Evolutionary conservation across 2,888 invertebrate genomes (phyloP).

Genomic region (Panzeria rudis): DNA sequence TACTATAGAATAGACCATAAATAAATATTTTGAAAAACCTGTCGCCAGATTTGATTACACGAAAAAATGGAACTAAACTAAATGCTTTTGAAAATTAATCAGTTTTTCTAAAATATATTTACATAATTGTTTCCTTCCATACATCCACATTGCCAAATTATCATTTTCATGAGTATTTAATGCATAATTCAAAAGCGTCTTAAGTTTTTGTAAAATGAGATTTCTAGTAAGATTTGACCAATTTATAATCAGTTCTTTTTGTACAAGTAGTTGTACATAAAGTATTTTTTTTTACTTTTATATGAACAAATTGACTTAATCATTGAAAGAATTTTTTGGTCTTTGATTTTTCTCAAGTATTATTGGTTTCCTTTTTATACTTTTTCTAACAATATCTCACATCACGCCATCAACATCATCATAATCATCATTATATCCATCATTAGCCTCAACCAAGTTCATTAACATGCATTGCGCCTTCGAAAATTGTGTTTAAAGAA

Average conservation of each 20-base stretch:
- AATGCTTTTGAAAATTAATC: too few species aligned
- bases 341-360: slow-evolving; percentile 52
- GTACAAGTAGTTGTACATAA: neutral
- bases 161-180: neutral
- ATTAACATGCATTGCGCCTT: slow-evolving; percentile 66
- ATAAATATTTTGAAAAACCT: too few species aligned
- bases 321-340: neutral
- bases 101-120: too few species aligned
- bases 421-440: slow-evolving; percentile 15
- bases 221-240: neutral
- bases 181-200: neutral
- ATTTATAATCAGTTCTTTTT: neutral
- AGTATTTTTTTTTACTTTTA: neutral
- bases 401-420: slow-evolving; percentile 16
- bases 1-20: too few species aligned
- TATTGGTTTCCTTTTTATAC: slow-evolving; percentile 1
- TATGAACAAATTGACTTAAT: slow-evolving; percentile 32
- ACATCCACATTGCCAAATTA: too few species aligned
- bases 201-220: neutral
- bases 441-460: slow-evolving; percentile 61
- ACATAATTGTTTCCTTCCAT: too few species aligned
- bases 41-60: too few species aligned
- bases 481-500: slow-evolving; percentile 38
- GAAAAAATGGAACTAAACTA: too few species aligned
- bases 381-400: slow-evolving; percentile 42